Percentiles rank a stretch among this genome's conserved stretches.
phyloP scores from a whole-genome alignment of 2,113 vertebrate genomes.

The Xyrauchen texanus region DNA sequence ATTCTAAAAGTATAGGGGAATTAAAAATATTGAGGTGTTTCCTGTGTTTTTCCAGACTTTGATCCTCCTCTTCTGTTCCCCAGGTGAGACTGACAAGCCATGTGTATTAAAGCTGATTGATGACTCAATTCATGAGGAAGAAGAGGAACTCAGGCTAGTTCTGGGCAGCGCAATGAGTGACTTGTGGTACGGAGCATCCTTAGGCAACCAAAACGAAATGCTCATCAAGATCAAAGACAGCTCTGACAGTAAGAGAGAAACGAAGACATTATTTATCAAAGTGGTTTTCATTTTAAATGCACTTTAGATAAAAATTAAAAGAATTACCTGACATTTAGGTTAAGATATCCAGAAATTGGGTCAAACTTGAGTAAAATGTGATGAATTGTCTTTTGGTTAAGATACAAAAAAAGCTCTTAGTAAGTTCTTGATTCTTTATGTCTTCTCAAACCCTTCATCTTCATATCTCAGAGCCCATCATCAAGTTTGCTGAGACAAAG shows the following conservation, averaged over 20 bases:
- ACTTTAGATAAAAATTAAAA: background rate
- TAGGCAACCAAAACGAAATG: slow-evolving; percentile 86
- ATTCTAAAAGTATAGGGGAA: background rate
- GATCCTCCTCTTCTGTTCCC: slow-evolving; percentile 36
- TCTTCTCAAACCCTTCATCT: background rate
- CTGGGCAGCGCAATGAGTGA: slow-evolving; percentile 84
- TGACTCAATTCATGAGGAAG: slow-evolving; percentile 83
- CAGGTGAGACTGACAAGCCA: slow-evolving; percentile 87
- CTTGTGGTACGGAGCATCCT: slow-evolving; percentile 84
- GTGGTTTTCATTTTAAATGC: background rate
- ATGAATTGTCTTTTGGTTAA: background rate
- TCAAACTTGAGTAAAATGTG: background rate
- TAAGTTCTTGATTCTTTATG: background rate
- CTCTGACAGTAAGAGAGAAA: slow-evolving; percentile 84
- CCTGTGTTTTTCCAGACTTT: background rate
- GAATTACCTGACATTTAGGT: background rate
- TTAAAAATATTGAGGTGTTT: background rate
- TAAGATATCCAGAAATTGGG: slow-evolving; percentile 2
- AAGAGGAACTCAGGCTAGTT: slow-evolving; percentile 87
- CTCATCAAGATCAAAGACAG: slow-evolving; percentile 85
- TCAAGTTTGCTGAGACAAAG: slow-evolving; percentile 71
- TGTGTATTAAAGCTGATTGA: slow-evolving; percentile 83
- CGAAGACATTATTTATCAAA: background rate
- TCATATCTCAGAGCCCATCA: slow-evolving; percentile 68
- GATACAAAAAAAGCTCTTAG: background rate